phyloP scores from a whole-genome alignment of 2,888 invertebrate genomes.

The Nymphalis c-album region DNA sequence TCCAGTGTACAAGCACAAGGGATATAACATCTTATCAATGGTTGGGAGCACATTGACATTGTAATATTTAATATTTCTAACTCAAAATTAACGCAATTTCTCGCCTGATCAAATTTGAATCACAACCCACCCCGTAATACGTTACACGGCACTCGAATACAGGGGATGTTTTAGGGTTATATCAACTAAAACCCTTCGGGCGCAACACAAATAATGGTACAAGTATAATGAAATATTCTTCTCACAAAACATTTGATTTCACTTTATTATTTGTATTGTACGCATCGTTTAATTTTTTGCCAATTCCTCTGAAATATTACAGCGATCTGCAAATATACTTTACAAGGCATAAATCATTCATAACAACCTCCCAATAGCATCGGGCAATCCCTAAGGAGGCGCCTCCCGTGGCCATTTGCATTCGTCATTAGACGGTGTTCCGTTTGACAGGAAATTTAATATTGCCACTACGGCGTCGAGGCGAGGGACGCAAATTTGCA shows the following conservation, averaged over 20 bases:
- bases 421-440: constrained; percentile 26
- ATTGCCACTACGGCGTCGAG: neutral
- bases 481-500: constrained; percentile 3
- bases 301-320: constrained; percentile 7
- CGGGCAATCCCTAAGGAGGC: constrained; percentile 21
- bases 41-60: neutral
- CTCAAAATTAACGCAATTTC: constrained; percentile 57
- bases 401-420: constrained; percentile 25
- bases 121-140: constrained; percentile 44
- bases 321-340: constrained; percentile 21
- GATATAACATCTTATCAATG: too few relatives aligned
- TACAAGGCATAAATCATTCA: constrained; percentile 27
- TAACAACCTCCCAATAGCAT: constrained; percentile 21
- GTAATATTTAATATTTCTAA: neutral
- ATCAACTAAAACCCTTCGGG: constrained; percentile 1
- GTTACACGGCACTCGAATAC: constrained; percentile 28
- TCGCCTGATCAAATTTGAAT: constrained; percentile 60
- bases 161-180: constrained; percentile 22
- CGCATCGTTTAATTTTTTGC: neutral
- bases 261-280: neutral
- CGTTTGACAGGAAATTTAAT: constrained; percentile 24
- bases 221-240: neutral
- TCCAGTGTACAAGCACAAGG: too few relatives aligned
- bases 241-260: neutral
- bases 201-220: neutral